Evolutionary conservation across 2,797 vertebrate genomes (phyloP).

Genomic region (Phataginus tetradactyla): DNA sequence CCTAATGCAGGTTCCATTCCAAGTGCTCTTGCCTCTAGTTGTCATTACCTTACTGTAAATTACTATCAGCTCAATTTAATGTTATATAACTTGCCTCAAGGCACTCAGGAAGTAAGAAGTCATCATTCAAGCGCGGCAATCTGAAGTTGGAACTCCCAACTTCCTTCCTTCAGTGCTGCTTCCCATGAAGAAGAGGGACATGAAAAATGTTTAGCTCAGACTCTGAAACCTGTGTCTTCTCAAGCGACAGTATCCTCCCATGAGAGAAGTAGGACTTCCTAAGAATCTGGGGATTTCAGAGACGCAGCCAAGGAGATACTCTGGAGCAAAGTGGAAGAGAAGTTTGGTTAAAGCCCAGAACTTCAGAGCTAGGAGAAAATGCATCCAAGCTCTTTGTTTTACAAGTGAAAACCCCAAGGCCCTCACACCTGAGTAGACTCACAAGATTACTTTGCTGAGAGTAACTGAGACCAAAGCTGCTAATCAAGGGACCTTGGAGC

Average conservation of each 20-base stretch:
- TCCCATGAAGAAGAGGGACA: background rate
- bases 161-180: accelerated
- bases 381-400: background rate
- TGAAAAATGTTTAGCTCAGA: background rate
- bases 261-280: background rate
- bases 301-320: accelerated
- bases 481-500: background rate
- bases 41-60: background rate
- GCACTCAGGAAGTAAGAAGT: background rate
- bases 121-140: background rate
- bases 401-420: background rate
- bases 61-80: background rate
- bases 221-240: background rate
- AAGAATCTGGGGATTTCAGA: background rate
- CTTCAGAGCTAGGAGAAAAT: background rate
- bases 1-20: background rate
- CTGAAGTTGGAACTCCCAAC: background rate
- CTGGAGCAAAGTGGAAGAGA: background rate
- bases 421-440: background rate
- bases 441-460: background rate
- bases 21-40: background rate
- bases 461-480: background rate
- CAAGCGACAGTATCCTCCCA: background rate
- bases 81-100: background rate
- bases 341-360: background rate